phyloP scores from a whole-genome alignment of 2,113 vertebrate genomes.

The Menidia beryllina region DNA sequence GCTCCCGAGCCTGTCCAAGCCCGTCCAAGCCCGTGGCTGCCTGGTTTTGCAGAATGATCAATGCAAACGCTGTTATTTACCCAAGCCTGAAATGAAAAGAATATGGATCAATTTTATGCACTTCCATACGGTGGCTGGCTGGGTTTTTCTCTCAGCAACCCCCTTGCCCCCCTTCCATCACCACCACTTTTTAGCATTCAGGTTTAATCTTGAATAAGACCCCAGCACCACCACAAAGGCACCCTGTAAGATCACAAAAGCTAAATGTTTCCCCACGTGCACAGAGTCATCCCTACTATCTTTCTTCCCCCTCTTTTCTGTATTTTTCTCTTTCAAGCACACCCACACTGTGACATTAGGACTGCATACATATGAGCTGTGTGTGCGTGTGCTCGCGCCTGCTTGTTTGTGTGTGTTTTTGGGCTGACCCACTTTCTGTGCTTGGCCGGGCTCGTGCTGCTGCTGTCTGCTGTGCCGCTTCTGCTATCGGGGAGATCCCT shows the following conservation, averaged over 20 bases:
- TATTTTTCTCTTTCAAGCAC: conserved; percentile 60
- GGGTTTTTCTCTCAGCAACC: conserved; percentile 55
- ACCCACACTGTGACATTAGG: conserved; percentile 71
- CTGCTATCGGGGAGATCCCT: conserved; percentile 80
- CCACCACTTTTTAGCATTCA: conserved; percentile 39
- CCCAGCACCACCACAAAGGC: conserved; percentile 4
- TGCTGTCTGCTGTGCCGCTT: conserved; percentile 64
- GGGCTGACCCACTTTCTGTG: conserved; percentile 84
- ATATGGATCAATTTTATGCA: conserved; percentile 83
- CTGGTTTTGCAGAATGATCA: conserved; percentile 81
- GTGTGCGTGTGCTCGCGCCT: conserved; percentile 27
- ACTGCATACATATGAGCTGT: conserved; percentile 66
- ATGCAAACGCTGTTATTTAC: conserved; percentile 86
- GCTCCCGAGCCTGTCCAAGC: no score
- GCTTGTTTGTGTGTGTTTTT: conserved; percentile 66
- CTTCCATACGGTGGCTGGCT: conserved; percentile 76
- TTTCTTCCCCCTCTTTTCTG: conserved; percentile 41
- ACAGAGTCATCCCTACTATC: conserved; percentile 53
- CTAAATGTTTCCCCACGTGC: conserved; percentile 40
- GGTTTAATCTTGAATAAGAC: conserved; percentile 43
- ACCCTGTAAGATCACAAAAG: conserved; percentile 42
- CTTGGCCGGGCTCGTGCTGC: conserved; percentile 79
- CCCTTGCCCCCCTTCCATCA: conserved; percentile 5
- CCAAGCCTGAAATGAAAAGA: conserved; percentile 86
- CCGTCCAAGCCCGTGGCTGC: conserved; percentile 65